These are phyloP conservation scores for Pteropus rufus DNA, from an alignment of 2,797 vertebrate species.

Conservation along the genomic window DNA sequence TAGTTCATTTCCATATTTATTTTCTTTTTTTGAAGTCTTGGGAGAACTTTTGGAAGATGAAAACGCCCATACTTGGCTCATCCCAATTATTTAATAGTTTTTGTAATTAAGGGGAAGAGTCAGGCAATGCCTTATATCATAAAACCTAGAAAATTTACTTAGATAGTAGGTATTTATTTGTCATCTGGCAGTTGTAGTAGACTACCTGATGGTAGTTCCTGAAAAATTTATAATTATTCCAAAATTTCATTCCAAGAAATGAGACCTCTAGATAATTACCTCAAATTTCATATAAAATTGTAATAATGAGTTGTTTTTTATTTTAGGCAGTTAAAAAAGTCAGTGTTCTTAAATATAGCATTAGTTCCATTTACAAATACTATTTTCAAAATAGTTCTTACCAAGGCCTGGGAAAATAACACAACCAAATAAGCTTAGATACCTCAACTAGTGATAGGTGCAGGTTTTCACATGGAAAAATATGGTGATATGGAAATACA, in stretches of 20 bases:
- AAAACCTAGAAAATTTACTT: neutral
- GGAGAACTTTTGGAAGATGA: slow-evolving; percentile 18
- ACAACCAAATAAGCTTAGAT: slow-evolving; percentile 29
- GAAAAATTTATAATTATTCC: slow-evolving; percentile 1
- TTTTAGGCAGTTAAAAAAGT: slow-evolving; percentile 37
- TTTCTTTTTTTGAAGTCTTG: neutral
- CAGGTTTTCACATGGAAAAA: slow-evolving; percentile 65
- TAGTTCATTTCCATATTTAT: neutral
- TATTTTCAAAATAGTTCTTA: slow-evolving; percentile 49
- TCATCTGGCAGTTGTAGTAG: neutral
- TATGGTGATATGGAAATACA: slow-evolving; percentile 85
- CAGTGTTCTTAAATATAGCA: slow-evolving; percentile 54
- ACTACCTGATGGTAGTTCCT: neutral
- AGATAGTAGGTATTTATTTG: neutral
- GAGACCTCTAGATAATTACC: slow-evolving; percentile 40
- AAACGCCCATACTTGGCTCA: neutral
- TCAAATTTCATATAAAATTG: slow-evolving; percentile 15
- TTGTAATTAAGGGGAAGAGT: neutral
- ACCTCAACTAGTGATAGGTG: neutral
- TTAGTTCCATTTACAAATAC: slow-evolving; percentile 52
- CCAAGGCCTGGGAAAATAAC: slow-evolving; percentile 16
- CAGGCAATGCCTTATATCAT: neutral
- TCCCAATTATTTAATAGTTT: neutral
- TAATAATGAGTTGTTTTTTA: slow-evolving; percentile 43
- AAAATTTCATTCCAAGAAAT: slow-evolving; percentile 46